Base-by-base conservation (phyloP, 2,113 vertebrate species). In the Todiramphus chloris region DNA sequence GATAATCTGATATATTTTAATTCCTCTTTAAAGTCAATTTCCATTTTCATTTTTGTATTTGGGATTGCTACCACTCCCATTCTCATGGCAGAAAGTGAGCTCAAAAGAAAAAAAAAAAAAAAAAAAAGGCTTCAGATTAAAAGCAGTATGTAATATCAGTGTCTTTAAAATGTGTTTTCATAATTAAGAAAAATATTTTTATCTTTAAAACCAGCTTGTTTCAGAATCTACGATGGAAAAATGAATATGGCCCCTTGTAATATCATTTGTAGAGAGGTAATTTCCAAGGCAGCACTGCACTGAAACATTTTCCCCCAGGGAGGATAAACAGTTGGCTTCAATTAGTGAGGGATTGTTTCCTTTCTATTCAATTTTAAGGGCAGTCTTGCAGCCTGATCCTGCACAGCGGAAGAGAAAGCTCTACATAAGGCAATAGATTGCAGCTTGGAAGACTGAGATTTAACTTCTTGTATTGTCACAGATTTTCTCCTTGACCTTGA, bases 311-410 rank as follows among this genome's bases (percentile, higher is more conserved):
- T 93, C 73, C 95, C 93, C 46, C 58, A 81, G 89, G 93, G 91
- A 97, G 58, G 73, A 92, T 92, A 95, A 96, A 96, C 83, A 96
- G 95, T 97, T 96, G 91, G 77, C 89, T 96, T 96, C 95, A 94
- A 95, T 95, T 97, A 96, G 83, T 84, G 89, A 94, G 73, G 89
- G 80, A 81, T 89, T 94, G 91, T 74, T 96, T 96, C 60, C 64
- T 89, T 97, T 94, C 93, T 95, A 84, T 87, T 84, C 73, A 92
- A 50, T 93, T 89, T 94, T 94, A 90, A 93, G 91, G 93, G 56
- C 89, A 92, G 89, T 78, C 77, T 95, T 87, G 59, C 89, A 89
- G 83, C 58, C 27, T 70, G 59, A 92, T 97, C 68, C 76, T 86
- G 31, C 64, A 80, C 31, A 70, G 59, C 74, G 37, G 41, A 94